Conservation (phyloP, 2,113 vertebrate genomes). For the Antechinus stuartii region DNA sequence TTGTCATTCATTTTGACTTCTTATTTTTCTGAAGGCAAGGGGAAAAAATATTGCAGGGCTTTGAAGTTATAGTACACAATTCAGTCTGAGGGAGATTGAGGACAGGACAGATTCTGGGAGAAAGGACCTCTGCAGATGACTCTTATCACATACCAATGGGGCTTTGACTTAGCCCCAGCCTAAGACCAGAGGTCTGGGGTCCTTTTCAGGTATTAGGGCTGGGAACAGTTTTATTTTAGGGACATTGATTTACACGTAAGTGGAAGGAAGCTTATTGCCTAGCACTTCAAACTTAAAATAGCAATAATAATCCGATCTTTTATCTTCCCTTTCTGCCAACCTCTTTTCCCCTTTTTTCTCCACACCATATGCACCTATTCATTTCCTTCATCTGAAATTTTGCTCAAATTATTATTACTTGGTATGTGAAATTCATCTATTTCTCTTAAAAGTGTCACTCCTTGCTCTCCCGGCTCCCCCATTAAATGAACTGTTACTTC, state of each 20-base stretch:
- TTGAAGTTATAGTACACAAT: not conserved
- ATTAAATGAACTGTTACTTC: constrained; percentile 73
- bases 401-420: not conserved
- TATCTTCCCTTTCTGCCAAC: not conserved
- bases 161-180: not conserved
- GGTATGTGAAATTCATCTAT: constrained; percentile 29
- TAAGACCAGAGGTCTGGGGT: not conserved
- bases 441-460: constrained; percentile 69
- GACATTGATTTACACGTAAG: not conserved
- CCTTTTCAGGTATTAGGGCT: not conserved
- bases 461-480: constrained; percentile 46
- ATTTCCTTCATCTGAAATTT: not conserved
- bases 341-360: not conserved
- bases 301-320: not conserved
- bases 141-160: not conserved
- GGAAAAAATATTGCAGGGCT: not conserved
- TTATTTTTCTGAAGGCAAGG: not conserved
- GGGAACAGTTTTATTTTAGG: not conserved
- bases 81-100: not conserved
- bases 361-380: not conserved
- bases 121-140: not conserved
- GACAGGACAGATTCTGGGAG: not conserved
- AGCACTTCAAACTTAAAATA: not conserved
- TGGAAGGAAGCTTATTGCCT: not conserved
- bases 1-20: not conserved